Evolutionary conservation across 2,797 vertebrate species (phyloP).

Genomic region (Mergus octosetaceus): DNA sequence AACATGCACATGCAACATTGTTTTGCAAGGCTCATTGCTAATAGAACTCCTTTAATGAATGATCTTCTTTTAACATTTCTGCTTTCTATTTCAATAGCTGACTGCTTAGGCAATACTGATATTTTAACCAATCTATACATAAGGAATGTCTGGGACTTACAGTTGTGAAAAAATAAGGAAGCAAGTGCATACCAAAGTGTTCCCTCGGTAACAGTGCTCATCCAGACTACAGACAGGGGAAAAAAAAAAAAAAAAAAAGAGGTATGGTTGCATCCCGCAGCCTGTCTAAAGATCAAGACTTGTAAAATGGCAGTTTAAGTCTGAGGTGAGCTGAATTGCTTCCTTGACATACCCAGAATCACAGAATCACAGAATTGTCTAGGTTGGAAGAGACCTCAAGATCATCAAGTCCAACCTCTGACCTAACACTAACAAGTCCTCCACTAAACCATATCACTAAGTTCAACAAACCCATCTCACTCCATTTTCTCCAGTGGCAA

Average conservation of each 20-base stretch:
- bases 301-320: not conserved
- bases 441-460: no score
- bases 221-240: not conserved
- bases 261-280: not conserved
- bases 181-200: not conserved
- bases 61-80: not conserved
- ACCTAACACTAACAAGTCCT: no score
- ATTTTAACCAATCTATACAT: not conserved
- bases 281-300: not conserved
- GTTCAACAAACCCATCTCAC: not conserved
- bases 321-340: not conserved
- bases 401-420: no score
- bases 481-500: not conserved
- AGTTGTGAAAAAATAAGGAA: not conserved
- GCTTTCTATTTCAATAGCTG: not conserved
- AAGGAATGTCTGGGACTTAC: not conserved
- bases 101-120: not conserved
- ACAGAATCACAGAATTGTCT: no score
- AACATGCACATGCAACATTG: not conserved
- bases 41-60: not conserved
- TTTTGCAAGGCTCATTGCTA: not conserved
- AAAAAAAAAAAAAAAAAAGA: not conserved
- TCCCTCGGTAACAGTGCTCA: not conserved
- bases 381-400: no score
- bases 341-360: not conserved